A percentile compares a stretch with the other conserved stretches of the same genome.
Evolutionary conservation across 2,797 vertebrate genomes (phyloP).

Genomic region (Molossus alvarezi): DNA sequence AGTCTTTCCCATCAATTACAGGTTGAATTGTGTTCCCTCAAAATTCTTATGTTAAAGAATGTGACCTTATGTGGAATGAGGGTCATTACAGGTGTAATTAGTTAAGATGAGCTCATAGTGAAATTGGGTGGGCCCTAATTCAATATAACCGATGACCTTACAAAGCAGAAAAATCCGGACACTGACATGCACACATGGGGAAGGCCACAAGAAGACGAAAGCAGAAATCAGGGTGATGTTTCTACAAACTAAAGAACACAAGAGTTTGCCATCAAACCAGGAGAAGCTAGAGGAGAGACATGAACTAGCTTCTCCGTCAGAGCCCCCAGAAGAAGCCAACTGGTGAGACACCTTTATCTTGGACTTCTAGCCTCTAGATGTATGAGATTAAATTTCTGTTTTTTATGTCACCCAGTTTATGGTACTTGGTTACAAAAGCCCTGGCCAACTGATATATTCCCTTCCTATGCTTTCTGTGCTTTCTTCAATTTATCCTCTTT

Average conservation of each 20-base stretch:
- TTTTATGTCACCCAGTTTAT: not conserved
- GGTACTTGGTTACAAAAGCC: not conserved
- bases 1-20: not conserved
- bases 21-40: not conserved
- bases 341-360: not conserved
- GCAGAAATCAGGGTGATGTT: not conserved
- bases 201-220: not conserved
- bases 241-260: not conserved
- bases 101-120: not conserved
- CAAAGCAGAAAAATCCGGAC: not conserved
- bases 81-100: not conserved
- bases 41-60: not conserved
- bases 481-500: not conserved
- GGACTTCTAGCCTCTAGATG: not conserved
- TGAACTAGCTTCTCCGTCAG: not conserved
- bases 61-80: constrained; percentile 1
- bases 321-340: not conserved
- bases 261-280: not conserved
- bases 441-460: not conserved
- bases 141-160: not conserved
- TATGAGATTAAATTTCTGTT: not conserved
- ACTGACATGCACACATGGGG: not conserved
- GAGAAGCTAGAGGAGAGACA: not conserved
- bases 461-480: not conserved
- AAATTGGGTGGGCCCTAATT: not conserved